Evolutionary conservation across 2,797 vertebrate genomes (phyloP).

Genomic region (Poeciliopsis paucimaculata): DNA sequence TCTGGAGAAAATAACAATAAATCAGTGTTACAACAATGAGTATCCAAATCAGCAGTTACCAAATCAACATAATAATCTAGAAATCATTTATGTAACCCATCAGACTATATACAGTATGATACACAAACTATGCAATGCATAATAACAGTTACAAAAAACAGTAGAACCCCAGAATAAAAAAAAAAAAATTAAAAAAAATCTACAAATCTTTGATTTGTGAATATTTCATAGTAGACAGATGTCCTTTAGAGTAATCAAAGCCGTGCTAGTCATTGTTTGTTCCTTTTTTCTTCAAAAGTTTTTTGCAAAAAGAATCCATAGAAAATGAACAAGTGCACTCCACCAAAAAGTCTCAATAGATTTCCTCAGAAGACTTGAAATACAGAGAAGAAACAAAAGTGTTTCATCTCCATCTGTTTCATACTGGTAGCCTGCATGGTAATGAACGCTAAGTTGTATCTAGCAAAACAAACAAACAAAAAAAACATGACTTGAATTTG

Average conservation of each 20-base stretch:
- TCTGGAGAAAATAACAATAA: slow-evolving; percentile 17
- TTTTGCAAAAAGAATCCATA: slow-evolving; percentile 24
- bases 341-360: slow-evolving; percentile 51
- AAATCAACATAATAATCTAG: slow-evolving; percentile 24
- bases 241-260: slow-evolving; percentile 14
- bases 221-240: neutral
- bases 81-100: neutral
- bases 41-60: slow-evolving; percentile 23
- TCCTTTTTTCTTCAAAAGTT: slow-evolving; percentile 42
- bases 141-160: neutral
- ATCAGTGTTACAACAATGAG: slow-evolving; percentile 24
- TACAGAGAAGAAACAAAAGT: slow-evolving; percentile 50
- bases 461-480: neutral
- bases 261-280: slow-evolving; percentile 41
- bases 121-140: neutral
- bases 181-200: slow-evolving; percentile 4
- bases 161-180: slow-evolving; percentile 9
- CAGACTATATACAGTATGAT: neutral
- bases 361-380: slow-evolving; percentile 51
- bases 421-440: slow-evolving; percentile 41
- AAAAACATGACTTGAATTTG: neutral
- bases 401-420: slow-evolving; percentile 47
- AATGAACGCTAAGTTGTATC: slow-evolving; percentile 19
- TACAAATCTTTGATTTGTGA: neutral
- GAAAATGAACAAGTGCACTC: slow-evolving; percentile 55